These are phyloP conservation scores for Drosophila nigromelanica DNA, from an alignment of 1,140 invertebrate genomes.

Conservation along the genomic window DNA sequence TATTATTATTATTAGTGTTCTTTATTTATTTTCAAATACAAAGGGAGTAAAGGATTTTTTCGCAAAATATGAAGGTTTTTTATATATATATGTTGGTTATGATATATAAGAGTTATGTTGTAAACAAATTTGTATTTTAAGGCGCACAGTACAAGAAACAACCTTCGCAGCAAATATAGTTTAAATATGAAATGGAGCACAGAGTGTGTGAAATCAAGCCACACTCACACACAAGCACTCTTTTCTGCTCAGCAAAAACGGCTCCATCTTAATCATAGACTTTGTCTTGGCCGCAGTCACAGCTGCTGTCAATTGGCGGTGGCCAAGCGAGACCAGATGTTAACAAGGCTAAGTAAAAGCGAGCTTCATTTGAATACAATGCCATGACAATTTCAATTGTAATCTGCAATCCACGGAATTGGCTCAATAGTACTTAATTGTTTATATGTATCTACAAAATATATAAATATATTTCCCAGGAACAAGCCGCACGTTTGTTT, in stretches of 20 bases:
- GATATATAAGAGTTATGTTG: too few relatives aligned
- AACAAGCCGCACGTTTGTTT: constrained; percentile 16
- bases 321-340: constrained; percentile 15
- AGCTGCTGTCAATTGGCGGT: constrained; percentile 37
- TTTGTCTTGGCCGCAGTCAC: background rate
- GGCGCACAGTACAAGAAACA: constrained; percentile 29
- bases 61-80: too few relatives aligned
- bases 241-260: constrained; percentile 16
- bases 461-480: constrained; percentile 4
- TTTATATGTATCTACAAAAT: constrained; percentile 2
- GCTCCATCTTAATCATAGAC: constrained; percentile 45
- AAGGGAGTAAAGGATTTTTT: too few relatives aligned
- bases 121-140: too few relatives aligned
- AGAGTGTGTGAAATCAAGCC: constrained; percentile 51
- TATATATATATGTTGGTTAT: too few relatives aligned
- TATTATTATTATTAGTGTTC: too few relatives aligned
- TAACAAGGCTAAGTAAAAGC: constrained; percentile 30
- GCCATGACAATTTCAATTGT: constrained; percentile 36
- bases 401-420: constrained; percentile 49
- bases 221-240: background rate
- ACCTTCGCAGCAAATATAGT: constrained; percentile 10
- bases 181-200: constrained; percentile 14
- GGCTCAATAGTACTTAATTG: constrained; percentile 31
- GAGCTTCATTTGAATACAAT: constrained; percentile 67
- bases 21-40: too few relatives aligned